Evolutionary conservation across 2,888 invertebrate species (phyloP).

Genomic region (Sceliomorpha sp.): DNA sequence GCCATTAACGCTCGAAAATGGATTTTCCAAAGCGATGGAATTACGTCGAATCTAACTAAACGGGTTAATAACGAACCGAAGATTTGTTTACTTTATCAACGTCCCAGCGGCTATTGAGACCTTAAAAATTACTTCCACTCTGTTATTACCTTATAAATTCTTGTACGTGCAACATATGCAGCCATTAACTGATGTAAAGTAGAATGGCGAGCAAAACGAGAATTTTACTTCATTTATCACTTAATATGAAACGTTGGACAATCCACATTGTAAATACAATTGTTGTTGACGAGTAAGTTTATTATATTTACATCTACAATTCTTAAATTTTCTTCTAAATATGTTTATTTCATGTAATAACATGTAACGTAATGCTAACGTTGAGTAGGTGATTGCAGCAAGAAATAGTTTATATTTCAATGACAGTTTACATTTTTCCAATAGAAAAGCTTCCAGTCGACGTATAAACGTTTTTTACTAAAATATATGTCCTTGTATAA

Average conservation of each 20-base stretch:
- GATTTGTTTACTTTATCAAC: conserved; percentile 19
- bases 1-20: conserved; percentile 50
- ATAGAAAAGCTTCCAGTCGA: background rate
- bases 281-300: too few relatives aligned
- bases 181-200: too few relatives aligned
- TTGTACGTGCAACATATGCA: too few relatives aligned
- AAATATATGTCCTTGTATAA: conserved; percentile 15
- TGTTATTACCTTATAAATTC: background rate
- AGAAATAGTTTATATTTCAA: too few relatives aligned
- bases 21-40: conserved; percentile 44
- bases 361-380: too few relatives aligned
- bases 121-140: conserved; percentile 12
- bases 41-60: conserved; percentile 33
- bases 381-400: too few relatives aligned
- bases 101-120: conserved; percentile 5
- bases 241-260: too few relatives aligned
- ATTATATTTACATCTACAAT: too few relatives aligned
- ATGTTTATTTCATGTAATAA: too few relatives aligned
- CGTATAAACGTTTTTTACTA: background rate
- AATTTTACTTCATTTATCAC: too few relatives aligned
- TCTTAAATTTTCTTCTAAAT: too few relatives aligned
- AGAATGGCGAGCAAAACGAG: background rate
- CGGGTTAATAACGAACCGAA: conserved; percentile 15
- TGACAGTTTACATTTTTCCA: background rate
- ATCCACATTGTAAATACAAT: too few relatives aligned